Base-by-base conservation (phyloP, 92 coral and sea anemone genomes). In the Hydrozoanthus gracilis region DNA sequence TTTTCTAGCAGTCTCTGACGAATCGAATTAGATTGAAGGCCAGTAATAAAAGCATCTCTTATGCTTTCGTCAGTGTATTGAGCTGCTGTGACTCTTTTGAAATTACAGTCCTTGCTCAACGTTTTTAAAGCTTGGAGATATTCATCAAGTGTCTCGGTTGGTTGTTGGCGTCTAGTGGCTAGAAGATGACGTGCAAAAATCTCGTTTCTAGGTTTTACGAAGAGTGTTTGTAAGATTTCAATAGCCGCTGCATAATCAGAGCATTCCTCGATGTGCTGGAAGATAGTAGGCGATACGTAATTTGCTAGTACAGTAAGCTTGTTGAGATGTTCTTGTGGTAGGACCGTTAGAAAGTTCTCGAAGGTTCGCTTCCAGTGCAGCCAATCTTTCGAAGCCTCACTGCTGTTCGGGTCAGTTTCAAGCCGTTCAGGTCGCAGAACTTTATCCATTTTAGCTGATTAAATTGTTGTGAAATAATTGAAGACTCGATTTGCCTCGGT, bases 161-260 rank as follows among this genome's bases (percentile, higher is more conserved):
- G 78, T 54, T 84, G 89, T 35, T 89, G 89, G 50, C 83, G 87
- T 66, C 92, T 83, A 1, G 91, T 92, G 35, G 92, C 93, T 47
- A 90, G 35, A 7, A 90, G 14, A 68, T 90, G 93, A 10, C 77
- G 90, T 58, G 96, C 90, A 20, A 90, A 90, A 13, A 86, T 90
- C 65, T 90, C 90, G 51, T 90, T 90, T 78, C 87, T 71, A 0
- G 87, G 65, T 44, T 86, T 86, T 61, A 89, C 77, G 35, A 89
- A 89, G 58, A 90, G 84, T 3, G 82, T 73, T 79, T 86, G 89
- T 67, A 86, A 77, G 58, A 76, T 76, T 65, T 78, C 84, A 14
- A 84, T 74, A 35, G 92, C 89, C 58, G 89, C 62, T 77, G 55
- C 83, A 58, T 67, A 70, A 27, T 89, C 87, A 46, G 89, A 77